Conservation (phyloP, 2,888 invertebrate genomes). For the Hermaeophaga mercurialis region DNA sequence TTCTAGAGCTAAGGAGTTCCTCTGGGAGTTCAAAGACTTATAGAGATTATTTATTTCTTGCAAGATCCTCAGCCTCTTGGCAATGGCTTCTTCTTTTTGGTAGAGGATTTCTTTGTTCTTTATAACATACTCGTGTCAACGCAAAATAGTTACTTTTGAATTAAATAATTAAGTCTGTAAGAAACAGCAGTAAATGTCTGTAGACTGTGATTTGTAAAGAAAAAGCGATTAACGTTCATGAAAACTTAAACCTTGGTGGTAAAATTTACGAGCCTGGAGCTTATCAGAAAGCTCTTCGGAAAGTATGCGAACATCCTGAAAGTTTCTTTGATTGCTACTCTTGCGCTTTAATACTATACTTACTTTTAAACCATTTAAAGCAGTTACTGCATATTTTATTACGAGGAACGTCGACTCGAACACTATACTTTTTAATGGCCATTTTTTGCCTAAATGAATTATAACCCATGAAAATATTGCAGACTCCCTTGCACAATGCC, state of each 20-base stretch:
- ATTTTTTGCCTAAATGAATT: slow-evolving; percentile 35
- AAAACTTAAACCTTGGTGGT: neutral
- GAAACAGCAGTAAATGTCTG: no score
- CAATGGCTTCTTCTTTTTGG: no score
- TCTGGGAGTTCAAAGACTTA: no score
- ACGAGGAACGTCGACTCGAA: slow-evolving; percentile 28
- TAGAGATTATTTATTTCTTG: no score
- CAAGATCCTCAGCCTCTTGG: no score
- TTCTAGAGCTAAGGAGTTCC: no score
- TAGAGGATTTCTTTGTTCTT: no score
- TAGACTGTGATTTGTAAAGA: no score
- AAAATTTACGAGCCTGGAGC: slow-evolving; percentile 16
- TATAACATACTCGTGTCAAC: no score
- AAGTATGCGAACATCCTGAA: slow-evolving; percentile 25
- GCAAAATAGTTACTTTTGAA: no score
- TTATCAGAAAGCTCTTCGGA: slow-evolving; percentile 22
- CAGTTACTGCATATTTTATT: slow-evolving; percentile 32
- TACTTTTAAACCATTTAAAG: slow-evolving; percentile 25
- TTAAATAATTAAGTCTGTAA: no score
- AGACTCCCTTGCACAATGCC: slow-evolving; percentile 45
- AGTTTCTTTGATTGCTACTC: slow-evolving; percentile 27
- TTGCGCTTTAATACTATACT: slow-evolving; percentile 21
- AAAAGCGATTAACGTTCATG: no score
- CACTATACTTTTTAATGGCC: slow-evolving; percentile 34
- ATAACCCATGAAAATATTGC: slow-evolving; percentile 43